Evolutionary conservation across 2,888 invertebrate species (phyloP).

Genomic region (Eubasilissa splendida): DNA sequence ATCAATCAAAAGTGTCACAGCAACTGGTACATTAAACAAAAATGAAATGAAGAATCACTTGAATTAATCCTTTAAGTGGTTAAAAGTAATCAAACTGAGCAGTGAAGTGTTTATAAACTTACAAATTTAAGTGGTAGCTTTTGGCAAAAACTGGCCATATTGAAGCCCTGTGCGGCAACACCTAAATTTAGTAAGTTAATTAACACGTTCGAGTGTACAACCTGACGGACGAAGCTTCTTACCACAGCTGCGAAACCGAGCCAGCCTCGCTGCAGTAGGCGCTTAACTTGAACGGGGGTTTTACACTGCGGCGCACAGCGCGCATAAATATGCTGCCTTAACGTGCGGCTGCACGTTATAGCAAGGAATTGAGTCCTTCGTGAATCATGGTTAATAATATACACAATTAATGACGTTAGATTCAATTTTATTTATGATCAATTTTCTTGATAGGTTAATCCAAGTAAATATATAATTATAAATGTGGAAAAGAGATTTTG

Average conservation of each 20-base stretch:
- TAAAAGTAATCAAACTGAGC: too few relatives aligned
- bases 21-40: too few relatives aligned
- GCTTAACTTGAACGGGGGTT: constrained; percentile 19
- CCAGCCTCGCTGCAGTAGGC: neutral
- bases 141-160: neutral
- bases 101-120: too few relatives aligned
- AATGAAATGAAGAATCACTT: too few relatives aligned
- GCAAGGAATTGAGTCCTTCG: constrained; percentile 32
- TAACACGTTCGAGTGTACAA: constrained; percentile 40
- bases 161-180: neutral
- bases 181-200: constrained; percentile 46
- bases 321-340: constrained; percentile 49
- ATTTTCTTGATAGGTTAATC: too few relatives aligned
- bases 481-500: too few relatives aligned
- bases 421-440: too few relatives aligned
- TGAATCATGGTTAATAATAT: too few relatives aligned
- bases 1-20: too few relatives aligned
- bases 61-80: too few relatives aligned
- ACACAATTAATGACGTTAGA: too few relatives aligned
- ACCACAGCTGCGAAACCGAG: constrained; percentile 7
- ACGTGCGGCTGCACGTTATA: constrained; percentile 21
- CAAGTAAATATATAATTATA: too few relatives aligned
- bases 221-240: constrained; percentile 30
- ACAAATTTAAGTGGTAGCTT: neutral
- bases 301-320: constrained; percentile 31